Conservation (phyloP, 2,113 vertebrate genomes). For the Trichomycterus rosablanca region DNA sequence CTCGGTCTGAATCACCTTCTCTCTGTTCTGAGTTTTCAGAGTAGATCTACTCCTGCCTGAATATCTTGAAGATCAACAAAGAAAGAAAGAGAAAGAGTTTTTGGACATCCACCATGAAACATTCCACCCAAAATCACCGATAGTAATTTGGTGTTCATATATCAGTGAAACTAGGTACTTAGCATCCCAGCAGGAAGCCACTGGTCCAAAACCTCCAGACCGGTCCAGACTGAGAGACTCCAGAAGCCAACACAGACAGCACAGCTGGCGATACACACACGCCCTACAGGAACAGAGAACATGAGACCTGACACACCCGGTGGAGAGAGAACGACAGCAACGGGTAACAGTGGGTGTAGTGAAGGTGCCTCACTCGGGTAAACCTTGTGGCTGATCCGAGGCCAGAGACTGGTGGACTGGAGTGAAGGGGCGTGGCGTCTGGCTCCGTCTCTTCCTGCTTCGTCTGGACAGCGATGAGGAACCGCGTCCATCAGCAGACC, state of each 20-base stretch:
- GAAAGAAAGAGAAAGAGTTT: conserved; percentile 35
- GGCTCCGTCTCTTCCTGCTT: conserved; percentile 26
- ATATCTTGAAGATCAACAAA: conserved; percentile 62
- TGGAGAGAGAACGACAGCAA: too few relatives aligned
- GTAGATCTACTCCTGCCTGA: conserved; percentile 63
- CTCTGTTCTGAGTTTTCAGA: conserved; percentile 60
- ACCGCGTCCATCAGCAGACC: conserved; percentile 25
- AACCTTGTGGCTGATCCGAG: conserved; percentile 42
- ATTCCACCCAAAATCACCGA: too few relatives aligned
- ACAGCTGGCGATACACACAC: conserved; percentile 65
- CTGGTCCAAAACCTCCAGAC: conserved; percentile 43
- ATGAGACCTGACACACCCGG: neutral
- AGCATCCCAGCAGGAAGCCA: conserved; percentile 66
- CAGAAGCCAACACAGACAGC: conserved; percentile 71
- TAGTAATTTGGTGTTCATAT: too few relatives aligned
- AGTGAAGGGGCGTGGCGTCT: conserved; percentile 54
- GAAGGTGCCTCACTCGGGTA: conserved; percentile 56
- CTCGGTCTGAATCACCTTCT: conserved; percentile 60
- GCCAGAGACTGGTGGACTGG: conserved; percentile 61
- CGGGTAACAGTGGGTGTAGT: too few relatives aligned
- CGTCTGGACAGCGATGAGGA: conserved; percentile 5
- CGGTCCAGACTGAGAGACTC: conserved; percentile 64
- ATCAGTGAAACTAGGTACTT: too few relatives aligned
- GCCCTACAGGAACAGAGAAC: conserved; percentile 4
- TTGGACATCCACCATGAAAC: too few relatives aligned